A percentile compares a stretch with the other conserved stretches of the same genome.
phyloP scores from a whole-genome alignment of 2,113 vertebrate genomes.

The Lagenorhynchus albirostris region DNA sequence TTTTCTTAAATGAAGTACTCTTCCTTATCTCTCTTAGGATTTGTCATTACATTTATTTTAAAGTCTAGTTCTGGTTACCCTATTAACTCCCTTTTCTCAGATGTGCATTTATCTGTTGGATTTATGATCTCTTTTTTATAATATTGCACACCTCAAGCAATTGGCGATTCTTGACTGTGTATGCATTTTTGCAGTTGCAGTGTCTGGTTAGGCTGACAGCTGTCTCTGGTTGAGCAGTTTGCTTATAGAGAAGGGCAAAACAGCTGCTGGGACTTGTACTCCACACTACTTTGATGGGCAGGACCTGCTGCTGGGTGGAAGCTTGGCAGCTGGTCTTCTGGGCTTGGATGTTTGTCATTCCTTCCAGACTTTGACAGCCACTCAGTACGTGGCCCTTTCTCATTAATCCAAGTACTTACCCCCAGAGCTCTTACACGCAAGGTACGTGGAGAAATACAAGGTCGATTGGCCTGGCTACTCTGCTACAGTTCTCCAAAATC shows the following conservation, averaged over 20 bases:
- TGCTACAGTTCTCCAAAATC: too few species aligned
- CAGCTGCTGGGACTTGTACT: background rate
- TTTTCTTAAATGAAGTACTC: background rate
- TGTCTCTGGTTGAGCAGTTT: background rate
- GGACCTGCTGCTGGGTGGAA: background rate
- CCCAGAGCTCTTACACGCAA: background rate
- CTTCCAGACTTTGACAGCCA: background rate
- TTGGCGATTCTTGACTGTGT: background rate
- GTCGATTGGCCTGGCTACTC: background rate
- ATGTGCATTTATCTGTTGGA: background rate
- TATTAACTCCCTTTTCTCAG: background rate
- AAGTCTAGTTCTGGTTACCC: background rate
- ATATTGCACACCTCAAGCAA: too few species aligned
- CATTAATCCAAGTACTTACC: background rate
- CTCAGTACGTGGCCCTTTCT: background rate
- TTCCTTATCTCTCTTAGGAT: background rate
- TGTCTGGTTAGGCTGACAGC: background rate
- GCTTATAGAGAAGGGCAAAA: background rate
- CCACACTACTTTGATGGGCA: background rate
- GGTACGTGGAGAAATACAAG: background rate
- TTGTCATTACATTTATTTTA: slow-evolving; percentile 21
- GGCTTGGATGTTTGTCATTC: slow-evolving; percentile 37
- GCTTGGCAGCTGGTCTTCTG: background rate
- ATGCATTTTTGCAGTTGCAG: background rate
- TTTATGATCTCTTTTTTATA: background rate